Conservation (phyloP, 2,113 vertebrate species). For the Marmota flaviventris region DNA sequence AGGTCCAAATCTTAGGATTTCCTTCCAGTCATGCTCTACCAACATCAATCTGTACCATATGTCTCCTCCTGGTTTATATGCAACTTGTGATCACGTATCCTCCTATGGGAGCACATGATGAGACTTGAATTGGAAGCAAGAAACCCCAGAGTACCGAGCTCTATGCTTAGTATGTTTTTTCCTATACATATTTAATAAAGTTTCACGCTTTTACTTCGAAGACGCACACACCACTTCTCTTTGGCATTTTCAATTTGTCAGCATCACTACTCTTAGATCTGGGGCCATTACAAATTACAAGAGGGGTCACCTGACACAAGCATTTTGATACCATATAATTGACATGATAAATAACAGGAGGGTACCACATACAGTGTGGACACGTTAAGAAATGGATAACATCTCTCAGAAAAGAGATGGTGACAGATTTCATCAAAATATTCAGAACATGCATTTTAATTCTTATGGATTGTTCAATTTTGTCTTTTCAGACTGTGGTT, state of each 20-base stretch:
- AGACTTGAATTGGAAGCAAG: not conserved
- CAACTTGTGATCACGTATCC: not conserved
- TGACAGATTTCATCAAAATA: not conserved
- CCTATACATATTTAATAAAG: not conserved
- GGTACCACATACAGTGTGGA: not conserved
- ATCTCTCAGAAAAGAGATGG: not conserved
- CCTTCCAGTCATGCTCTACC: not conserved
- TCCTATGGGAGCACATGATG: not conserved
- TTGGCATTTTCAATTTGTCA: not conserved
- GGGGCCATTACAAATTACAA: not conserved
- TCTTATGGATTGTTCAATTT: not conserved
- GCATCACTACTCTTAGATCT: not conserved
- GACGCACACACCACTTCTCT: not conserved
- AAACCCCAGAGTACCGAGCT: not conserved
- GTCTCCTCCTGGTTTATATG: not conserved
- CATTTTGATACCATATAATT: not conserved
- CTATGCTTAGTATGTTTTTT: not conserved
- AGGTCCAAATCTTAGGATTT: not conserved
- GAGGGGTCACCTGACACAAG: not conserved
- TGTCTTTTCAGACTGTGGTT: not conserved
- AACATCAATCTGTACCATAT: too few species aligned
- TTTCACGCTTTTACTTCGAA: not conserved
- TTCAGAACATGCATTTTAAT: not conserved
- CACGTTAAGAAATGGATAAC: not conserved
- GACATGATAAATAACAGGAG: not conserved